Evolutionary conservation across 2,797 vertebrate species (phyloP).

Genomic region (Mareca strepera): DNA sequence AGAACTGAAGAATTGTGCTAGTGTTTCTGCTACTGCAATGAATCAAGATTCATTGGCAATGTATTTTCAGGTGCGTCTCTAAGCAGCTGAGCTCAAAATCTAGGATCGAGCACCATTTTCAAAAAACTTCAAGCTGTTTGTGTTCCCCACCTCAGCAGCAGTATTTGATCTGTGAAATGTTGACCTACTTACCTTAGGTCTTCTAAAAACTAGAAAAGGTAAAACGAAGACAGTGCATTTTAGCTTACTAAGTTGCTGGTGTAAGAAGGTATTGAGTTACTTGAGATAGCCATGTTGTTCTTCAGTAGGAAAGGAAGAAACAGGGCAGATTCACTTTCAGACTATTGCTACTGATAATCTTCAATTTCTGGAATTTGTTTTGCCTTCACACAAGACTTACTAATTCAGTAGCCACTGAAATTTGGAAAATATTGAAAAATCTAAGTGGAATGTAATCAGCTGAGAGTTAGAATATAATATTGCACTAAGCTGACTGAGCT

Average conservation of each 20-base stretch:
- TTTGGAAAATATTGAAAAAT: constrained; percentile 46
- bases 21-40: background rate
- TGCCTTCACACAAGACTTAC: background rate
- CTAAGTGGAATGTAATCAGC: constrained; percentile 27
- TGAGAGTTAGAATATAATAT: constrained; percentile 1
- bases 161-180: background rate
- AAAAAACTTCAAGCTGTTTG: background rate
- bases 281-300: background rate
- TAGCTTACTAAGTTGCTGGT: background rate
- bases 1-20: background rate
- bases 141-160: background rate
- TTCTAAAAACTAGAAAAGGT: background rate
- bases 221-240: background rate
- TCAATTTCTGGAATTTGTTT: constrained; percentile 4
- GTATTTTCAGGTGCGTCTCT: background rate
- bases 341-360: background rate
- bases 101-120: background rate
- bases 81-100: background rate
- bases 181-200: background rate
- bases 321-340: background rate
- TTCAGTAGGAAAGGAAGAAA: background rate
- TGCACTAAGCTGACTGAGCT: constrained; percentile 23
- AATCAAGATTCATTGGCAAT: background rate
- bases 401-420: background rate
- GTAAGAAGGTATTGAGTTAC: background rate